Base-by-base conservation (phyloP, 2,797 vertebrate genomes). In the Falco novaeseelandiae region DNA sequence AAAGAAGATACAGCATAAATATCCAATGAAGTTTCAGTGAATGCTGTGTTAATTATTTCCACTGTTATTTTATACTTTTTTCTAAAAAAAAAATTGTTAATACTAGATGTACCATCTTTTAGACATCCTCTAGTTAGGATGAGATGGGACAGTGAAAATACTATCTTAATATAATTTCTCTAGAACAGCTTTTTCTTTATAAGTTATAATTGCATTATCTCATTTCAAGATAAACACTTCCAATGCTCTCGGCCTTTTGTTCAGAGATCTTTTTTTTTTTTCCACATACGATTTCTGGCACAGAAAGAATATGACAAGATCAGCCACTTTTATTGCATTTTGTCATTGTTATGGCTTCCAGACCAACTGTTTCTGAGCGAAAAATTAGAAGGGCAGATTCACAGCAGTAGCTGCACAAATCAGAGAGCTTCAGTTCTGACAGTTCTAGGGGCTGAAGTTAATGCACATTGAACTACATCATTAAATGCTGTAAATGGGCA, bases 351-450 rank as follows among this genome's bases (percentile, higher is more conserved):
- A 89, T 57, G 89, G 8, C 57, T 95, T 94, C 63, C 63, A 94
- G 36, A 87, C 7, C 27, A 86, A 9, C 14, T 86, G 86, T 36
- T 82, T 71, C 46, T 74, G 27, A 88, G 70, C 48, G 73, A 93
- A 42, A 88, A 94, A 78, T 86, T 88, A 91, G 79, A 81, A 91
- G 65, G 72, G 29, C 22, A 89, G 67, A 73, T 92, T 92, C 85
- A 72, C 42, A 93, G 61, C 79, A 79, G 81, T 27, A 91, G 49
- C 44, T 81, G 59, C 57, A 86, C 71, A 83, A 88, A 83, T 65
- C 83, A 89, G 81, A 87, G 73, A 77, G 40, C 40, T 91, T 92
- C 57, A 46, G 11, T 66, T 87, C 69, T 91, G 82, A 86, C 76
- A 93, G 48, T 88, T 83, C 49, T 85, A 81, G 52, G 17, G 12